Percentiles rank a stretch among this genome's conserved stretches.
These are phyloP conservation scores for Chelon labrosus DNA, from an alignment of 2,797 vertebrate species.

Conservation along the genomic window DNA sequence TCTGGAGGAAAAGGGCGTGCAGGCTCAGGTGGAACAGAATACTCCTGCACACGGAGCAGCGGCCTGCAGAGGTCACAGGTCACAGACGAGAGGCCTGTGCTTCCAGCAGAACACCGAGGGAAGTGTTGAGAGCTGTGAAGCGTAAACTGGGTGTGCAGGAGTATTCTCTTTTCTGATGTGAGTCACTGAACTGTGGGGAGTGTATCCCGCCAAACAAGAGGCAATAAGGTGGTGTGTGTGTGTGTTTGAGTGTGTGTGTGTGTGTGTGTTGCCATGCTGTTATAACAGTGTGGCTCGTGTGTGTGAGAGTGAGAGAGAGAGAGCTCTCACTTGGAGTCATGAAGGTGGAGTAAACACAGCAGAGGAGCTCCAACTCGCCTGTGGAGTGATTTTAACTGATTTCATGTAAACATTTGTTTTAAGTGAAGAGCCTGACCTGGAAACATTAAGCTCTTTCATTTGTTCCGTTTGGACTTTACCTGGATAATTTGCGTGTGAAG, in stretches of 20 bases:
- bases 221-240: constrained; percentile 57
- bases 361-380: constrained; percentile 42
- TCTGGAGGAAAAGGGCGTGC: constrained; percentile 22
- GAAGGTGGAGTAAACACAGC: not conserved
- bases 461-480: constrained; percentile 34
- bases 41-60: constrained; percentile 53
- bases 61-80: constrained; percentile 33
- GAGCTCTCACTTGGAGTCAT: not conserved
- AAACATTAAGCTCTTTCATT: constrained; percentile 22
- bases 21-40: constrained; percentile 53
- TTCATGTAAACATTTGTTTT: constrained; percentile 23
- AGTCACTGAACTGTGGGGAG: constrained; percentile 64
- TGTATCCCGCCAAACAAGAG: constrained; percentile 32
- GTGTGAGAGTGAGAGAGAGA: not conserved
- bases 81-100: not conserved
- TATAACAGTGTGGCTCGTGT: not conserved
- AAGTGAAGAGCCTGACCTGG: constrained; percentile 34
- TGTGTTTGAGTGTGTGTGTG: constrained; percentile 2
- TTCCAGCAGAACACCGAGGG: not conserved
- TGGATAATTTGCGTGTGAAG: constrained; percentile 57
- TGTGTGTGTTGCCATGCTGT: not conserved
- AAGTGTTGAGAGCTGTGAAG: constrained; percentile 8
- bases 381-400: constrained; percentile 21
- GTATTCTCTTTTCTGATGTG: constrained; percentile 46
- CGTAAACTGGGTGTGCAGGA: constrained; percentile 47